Evolutionary conservation across 2,113 vertebrate species (phyloP).

Genomic region (Megaleporinus macrocephalus): DNA sequence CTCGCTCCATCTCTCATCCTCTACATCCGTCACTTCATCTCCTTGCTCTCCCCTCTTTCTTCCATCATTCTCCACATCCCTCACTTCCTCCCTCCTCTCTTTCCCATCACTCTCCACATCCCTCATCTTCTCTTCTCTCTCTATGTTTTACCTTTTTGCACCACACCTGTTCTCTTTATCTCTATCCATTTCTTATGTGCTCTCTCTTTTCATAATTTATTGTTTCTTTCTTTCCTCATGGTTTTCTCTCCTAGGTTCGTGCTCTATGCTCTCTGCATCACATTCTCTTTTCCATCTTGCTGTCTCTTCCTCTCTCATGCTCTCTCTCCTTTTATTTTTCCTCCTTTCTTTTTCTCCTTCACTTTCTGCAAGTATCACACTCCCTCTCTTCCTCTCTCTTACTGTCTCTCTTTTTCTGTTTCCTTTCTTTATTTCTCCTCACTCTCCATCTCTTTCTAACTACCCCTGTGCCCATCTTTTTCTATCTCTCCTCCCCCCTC

Average conservation of each 20-base stretch:
- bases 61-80: neutral
- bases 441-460: neutral
- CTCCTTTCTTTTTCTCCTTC: neutral
- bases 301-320: too few relatives aligned
- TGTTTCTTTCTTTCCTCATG: too few relatives aligned
- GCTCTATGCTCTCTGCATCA: too few relatives aligned
- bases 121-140: neutral
- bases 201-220: too few relatives aligned
- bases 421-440: neutral
- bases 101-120: too few relatives aligned
- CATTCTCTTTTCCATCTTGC: too few relatives aligned
- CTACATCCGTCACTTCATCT: neutral
- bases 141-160: neutral
- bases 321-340: neutral
- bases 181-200: too few relatives aligned
- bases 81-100: constrained; percentile 17
- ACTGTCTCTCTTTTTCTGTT: neutral
- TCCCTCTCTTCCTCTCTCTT: neutral
- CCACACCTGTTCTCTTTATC: too few relatives aligned
- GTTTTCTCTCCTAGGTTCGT: too few relatives aligned
- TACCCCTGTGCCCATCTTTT: too few relatives aligned
- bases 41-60: neutral
- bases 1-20: neutral
- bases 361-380: neutral
- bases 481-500: neutral